Evolutionary conservation across 35 echinoderm and acorn worm species (phyloP), one percentile per base, ranked within the genome.

Genomic region (Lytechinus variegatus): DNA sequence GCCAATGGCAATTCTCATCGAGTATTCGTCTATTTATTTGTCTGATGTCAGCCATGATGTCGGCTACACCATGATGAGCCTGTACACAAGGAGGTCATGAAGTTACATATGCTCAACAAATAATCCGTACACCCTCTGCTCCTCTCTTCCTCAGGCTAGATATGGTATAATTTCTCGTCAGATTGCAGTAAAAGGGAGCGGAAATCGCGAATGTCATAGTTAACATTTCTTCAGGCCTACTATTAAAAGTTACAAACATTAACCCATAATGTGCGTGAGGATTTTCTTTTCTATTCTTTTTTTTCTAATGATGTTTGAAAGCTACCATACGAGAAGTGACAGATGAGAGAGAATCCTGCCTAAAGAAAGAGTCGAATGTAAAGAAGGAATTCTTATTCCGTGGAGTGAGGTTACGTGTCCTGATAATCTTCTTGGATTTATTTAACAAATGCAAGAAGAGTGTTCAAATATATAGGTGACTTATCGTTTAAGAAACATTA

Each of bases 51-150:
- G 66, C 66, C 66, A 79, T 79, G 66, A 79, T 79, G 66, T 79
- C n/a, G 66, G n/a, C 66, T 19, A n/a, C 19, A 24, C 66, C 4
- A 79, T 79, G 66, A 79, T 79, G 66, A 79, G 66, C 66, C 21
- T 79, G 66, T 79, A 79, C 66, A 79, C n/a, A 79, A n/a, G 66
- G n/a, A 79, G 66, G 66, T 79, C 66, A 79, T 79, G 19, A 24
- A 24, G 66, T 79, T 79, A 79, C 66, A 79, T 79, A 79, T 79
- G 66, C 66, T 79, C 19, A 79, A 79, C 66, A 79, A 79, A 79
- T 79, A 79, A 79, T 79, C 66, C 66, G 33, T n/a, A 79, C 66
- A 24, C n/a, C n/a, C n/a, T 79, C 66, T 27, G 66, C 19, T 24
- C 4, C n/a, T 79, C 14, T 8, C 4, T 24, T 19, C 66, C 66